Conservation (phyloP, 2,113 vertebrate genomes). For the Silurus meridionalis region DNA sequence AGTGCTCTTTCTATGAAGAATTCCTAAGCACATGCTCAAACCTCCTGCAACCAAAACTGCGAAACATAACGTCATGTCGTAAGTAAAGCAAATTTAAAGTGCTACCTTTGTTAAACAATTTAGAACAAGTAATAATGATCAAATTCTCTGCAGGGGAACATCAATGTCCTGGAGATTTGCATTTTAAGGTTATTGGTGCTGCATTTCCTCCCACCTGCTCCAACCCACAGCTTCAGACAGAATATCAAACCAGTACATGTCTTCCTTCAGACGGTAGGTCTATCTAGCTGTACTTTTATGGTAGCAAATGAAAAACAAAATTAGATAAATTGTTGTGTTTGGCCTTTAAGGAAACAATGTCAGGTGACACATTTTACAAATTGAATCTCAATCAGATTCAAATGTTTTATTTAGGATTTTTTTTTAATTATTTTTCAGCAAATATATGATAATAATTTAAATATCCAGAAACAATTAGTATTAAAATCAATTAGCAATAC, state of each 20-base stretch:
- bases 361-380: neutral
- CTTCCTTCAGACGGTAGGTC: slow-evolving; percentile 62
- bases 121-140: neutral
- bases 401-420: neutral
- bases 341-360: neutral
- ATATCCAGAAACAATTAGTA: neutral
- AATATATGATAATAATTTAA: neutral
- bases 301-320: neutral
- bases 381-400: neutral
- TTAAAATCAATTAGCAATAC: neutral
- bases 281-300: neutral
- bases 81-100: neutral
- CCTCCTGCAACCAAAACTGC: slow-evolving; percentile 14
- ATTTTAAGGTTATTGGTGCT: slow-evolving; percentile 53
- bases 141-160: slow-evolving; percentile 53
- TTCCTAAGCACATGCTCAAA: slow-evolving; percentile 42
- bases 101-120: too few relatives aligned
- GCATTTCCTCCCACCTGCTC: slow-evolving; percentile 68
- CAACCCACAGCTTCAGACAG: slow-evolving; percentile 47
- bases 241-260: slow-evolving; percentile 58
- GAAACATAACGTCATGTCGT: slow-evolving; percentile 57
- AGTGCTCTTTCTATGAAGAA: slow-evolving; percentile 65
- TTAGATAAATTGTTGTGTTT: neutral
- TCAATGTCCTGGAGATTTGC: slow-evolving; percentile 61
- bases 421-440: neutral